These are phyloP conservation scores for Nerophis ophidion DNA, from an alignment of 2,113 vertebrate genomes.

Conservation along the genomic window DNA sequence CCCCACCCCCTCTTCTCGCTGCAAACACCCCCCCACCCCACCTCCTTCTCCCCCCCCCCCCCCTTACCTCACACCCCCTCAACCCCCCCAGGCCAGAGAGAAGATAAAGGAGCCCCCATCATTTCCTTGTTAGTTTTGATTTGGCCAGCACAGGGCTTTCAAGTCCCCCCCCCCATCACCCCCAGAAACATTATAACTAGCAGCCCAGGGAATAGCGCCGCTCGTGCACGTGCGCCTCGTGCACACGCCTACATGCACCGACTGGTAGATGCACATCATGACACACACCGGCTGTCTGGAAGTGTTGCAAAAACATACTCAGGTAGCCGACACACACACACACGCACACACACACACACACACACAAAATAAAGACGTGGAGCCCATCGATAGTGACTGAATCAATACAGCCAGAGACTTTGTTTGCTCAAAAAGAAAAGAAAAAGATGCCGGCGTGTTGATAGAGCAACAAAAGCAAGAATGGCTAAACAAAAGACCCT, in stretches of 20 bases:
- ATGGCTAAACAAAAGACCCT: conserved; percentile 45
- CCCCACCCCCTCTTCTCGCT: conserved; percentile 32
- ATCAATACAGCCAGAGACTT: conserved; percentile 55
- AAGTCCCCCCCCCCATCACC: conserved; percentile 85
- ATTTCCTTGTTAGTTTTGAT: conserved; percentile 93
- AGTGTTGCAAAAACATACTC: conserved; percentile 22
- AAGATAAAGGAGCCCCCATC: conserved; percentile 82
- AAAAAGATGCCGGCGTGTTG: conserved; percentile 34
- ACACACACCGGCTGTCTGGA: conserved; percentile 44
- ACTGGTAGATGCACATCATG: conserved; percentile 51
- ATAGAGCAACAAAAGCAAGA: conserved; percentile 43
- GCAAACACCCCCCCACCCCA: conserved; percentile 5
- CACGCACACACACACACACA: conserved; percentile 3
- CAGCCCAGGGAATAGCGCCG: conserved; percentile 84
- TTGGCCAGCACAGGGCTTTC: conserved; percentile 86
- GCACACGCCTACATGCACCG: conserved; percentile 44
- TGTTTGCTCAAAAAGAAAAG: conserved; percentile 46
- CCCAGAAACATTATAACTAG: conserved; percentile 97
- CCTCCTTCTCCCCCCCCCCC: conserved; percentile 44
- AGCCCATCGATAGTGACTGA: conserved; percentile 61
- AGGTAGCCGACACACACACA: conserved; percentile 35
- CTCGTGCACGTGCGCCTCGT: conserved; percentile 26
- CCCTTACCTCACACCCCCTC: conserved; percentile 51
- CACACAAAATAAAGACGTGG: conserved; percentile 33
- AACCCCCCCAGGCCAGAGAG: conserved; percentile 76